Conservation (phyloP, 2,797 vertebrate genomes). For the Pachyuromys duprasi region DNA sequence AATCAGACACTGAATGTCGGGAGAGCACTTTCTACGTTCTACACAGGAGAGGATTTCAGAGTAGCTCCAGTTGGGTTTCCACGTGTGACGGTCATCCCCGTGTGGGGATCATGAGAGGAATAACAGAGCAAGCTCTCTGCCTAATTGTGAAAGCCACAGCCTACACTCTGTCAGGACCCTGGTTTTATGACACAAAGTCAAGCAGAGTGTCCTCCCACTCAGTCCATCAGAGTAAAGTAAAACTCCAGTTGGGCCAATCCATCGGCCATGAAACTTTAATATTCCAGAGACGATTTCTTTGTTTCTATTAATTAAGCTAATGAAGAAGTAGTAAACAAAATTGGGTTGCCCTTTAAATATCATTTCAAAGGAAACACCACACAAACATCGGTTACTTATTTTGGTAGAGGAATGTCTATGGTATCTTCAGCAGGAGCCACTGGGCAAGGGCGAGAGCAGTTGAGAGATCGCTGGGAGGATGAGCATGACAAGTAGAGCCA, state of each 20-base stretch:
- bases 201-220: background rate
- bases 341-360: background rate
- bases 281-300: background rate
- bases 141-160: background rate
- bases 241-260: background rate
- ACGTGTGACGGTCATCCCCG: background rate
- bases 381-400: background rate
- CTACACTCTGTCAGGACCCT: background rate
- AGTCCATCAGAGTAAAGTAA: conserved; percentile 2
- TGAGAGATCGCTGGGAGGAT: background rate
- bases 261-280: background rate
- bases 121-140: background rate
- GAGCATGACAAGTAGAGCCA: no score
- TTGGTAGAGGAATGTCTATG: background rate
- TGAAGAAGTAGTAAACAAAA: conserved; percentile 1
- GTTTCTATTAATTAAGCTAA: conserved; percentile 2
- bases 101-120: no score
- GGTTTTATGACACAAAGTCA: background rate
- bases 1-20: background rate
- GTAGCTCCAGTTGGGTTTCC: background rate
- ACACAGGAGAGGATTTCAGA: background rate
- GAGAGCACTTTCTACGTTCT: background rate
- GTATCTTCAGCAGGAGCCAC: background rate
- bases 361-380: background rate
- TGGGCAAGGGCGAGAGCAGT: accelerated